Percentiles rank a stretch among this genome's conserved stretches.
phyloP scores from a whole-genome alignment of 2,888 invertebrate genomes.

The Orgyia antiqua region DNA sequence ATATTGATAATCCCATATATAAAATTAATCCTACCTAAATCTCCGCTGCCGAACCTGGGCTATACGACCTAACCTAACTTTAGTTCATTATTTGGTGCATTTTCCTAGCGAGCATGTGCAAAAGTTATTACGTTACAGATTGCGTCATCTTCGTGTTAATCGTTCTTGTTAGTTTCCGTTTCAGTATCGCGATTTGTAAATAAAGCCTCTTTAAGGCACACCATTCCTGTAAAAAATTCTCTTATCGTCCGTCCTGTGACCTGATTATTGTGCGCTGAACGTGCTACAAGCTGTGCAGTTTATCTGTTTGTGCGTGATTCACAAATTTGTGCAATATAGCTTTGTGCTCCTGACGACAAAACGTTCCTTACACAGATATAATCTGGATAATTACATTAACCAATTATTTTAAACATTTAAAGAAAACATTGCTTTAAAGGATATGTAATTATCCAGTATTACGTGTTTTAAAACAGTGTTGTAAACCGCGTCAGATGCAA shows the following conservation, averaged over 20 bases:
- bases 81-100: conserved; percentile 57
- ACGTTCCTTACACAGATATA: conserved; percentile 39
- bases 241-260: conserved; percentile 37
- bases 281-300: conserved; percentile 76
- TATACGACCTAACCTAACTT: conserved; percentile 23
- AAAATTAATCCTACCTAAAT: conserved; percentile 52
- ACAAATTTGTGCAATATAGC: conserved; percentile 71
- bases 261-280: conserved; percentile 65
- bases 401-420: conserved; percentile 5
- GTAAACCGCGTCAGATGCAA: conserved; percentile 65
- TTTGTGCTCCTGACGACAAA: conserved; percentile 64
- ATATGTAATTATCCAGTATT: conserved; percentile 60
- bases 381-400: conserved; percentile 57
- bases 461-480: conserved; percentile 37
- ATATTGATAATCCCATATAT: conserved; percentile 60
- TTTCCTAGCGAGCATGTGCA: conserved; percentile 61
- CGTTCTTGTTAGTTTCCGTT: conserved; percentile 58
- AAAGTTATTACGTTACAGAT: conserved; percentile 64
- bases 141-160: conserved; percentile 59
- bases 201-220: conserved; percentile 48
- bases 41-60: conserved; percentile 69
- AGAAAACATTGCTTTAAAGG: conserved; percentile 8
- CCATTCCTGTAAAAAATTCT: conserved; percentile 40
- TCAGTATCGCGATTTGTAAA: conserved; percentile 43
- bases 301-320: conserved; percentile 64